A percentile compares a stretch with the other conserved stretches of the same genome.
Evolutionary conservation across 2,113 vertebrate genomes (phyloP).

Genomic region (Synchiropus splendidus): DNA sequence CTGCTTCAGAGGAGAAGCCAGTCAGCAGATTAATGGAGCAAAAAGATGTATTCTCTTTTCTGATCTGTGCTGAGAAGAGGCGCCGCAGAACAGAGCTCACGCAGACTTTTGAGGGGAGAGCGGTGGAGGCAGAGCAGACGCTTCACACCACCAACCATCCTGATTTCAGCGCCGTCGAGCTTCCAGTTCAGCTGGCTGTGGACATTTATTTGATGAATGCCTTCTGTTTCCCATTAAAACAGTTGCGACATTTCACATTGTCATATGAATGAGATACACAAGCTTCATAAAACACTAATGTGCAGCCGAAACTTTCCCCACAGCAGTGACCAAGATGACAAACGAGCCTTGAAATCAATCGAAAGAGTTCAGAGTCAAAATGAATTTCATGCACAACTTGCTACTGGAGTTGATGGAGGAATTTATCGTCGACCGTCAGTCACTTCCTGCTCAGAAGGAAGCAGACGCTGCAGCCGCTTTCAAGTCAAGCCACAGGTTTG

Average conservation of each 20-base stretch:
- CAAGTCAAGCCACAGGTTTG: no score
- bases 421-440: no score
- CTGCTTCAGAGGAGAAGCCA: conserved; percentile 42
- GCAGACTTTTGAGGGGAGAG: no score
- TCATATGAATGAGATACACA: conserved; percentile 14
- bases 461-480: no score
- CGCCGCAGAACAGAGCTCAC: no score
- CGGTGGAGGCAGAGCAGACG: no score
- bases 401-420: background rate
- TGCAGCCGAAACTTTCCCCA: conserved; percentile 6
- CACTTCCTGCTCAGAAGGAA: no score
- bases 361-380: conserved; percentile 22
- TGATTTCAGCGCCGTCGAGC: no score
- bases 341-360: conserved; percentile 15
- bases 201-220: no score
- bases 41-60: conserved; percentile 41
- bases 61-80: conserved; percentile 1
- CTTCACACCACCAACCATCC: no score
- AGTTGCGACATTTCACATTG: conserved; percentile 16
- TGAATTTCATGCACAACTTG: conserved; percentile 22
- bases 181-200: no score
- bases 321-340: conserved; percentile 12
- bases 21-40: conserved; percentile 58
- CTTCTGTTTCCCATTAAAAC: no score
- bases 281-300: conserved; percentile 23